Conservation (phyloP, 2,113 vertebrate species). For the Leucopsar rothschildi region DNA sequence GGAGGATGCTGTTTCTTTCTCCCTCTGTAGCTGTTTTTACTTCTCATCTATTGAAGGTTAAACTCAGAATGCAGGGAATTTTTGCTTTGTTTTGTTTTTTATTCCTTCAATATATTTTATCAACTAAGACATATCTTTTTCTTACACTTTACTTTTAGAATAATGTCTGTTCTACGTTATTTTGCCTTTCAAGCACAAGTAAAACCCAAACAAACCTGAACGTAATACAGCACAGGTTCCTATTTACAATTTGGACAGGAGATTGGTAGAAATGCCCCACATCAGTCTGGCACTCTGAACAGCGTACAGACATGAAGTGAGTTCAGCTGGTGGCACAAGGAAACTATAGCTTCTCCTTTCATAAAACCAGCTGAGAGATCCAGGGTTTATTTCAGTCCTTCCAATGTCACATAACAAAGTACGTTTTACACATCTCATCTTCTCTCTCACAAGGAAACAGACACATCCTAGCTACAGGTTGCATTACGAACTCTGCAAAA, state of each 20-base stretch:
- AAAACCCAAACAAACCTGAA: not conserved
- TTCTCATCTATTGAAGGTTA: not conserved
- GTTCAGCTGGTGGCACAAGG: not conserved
- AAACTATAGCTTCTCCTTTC: not conserved
- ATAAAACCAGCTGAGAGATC: not conserved
- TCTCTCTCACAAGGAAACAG: not conserved
- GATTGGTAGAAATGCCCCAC: not conserved
- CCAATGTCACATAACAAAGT: not conserved
- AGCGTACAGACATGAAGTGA: not conserved
- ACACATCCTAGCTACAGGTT: slow-evolving; percentile 41
- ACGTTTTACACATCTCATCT: not conserved
- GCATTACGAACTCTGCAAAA: not conserved
- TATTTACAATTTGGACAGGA: not conserved
- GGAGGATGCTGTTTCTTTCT: not conserved
- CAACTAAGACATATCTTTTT: not conserved
- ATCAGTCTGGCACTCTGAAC: not conserved
- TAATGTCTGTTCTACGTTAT: not conserved
- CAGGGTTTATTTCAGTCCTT: slow-evolving; percentile 13
- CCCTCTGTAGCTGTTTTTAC: not conserved
- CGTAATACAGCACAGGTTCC: not conserved
- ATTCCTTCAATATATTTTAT: not conserved
- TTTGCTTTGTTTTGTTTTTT: not conserved
- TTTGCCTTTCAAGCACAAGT: not conserved
- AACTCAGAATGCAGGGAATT: not conserved
- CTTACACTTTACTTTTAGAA: not conserved